Evolutionary conservation across 1,140 invertebrate species (phyloP).

Genomic region (Drosophila gunungcola): DNA sequence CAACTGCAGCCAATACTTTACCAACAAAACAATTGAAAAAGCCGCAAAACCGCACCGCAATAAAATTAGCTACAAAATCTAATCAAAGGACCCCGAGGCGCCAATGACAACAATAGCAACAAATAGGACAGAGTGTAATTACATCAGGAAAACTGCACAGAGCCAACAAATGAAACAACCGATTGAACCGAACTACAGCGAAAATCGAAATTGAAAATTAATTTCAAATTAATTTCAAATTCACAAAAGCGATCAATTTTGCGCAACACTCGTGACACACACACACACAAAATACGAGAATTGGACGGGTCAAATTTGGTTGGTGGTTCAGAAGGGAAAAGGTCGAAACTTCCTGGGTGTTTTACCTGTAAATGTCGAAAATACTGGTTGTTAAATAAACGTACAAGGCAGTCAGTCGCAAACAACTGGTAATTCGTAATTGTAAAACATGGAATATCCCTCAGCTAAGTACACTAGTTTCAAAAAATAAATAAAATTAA

Average conservation of each 20-base stretch:
- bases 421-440: background rate
- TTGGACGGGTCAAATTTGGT: constrained; percentile 5
- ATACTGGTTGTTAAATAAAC: constrained; percentile 60
- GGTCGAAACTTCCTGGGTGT: constrained; percentile 1
- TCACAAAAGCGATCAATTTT: constrained; percentile 74
- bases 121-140: constrained; percentile 62
- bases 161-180: constrained; percentile 29
- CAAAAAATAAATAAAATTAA: background rate
- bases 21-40: constrained; percentile 49
- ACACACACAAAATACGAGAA: constrained; percentile 5
- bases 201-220: constrained; percentile 79
- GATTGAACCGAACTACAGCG: constrained; percentile 28
- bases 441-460: background rate
- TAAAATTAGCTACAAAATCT: constrained; percentile 77
- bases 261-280: constrained; percentile 67
- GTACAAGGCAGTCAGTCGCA: constrained; percentile 32
- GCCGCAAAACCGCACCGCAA: constrained; percentile 54
- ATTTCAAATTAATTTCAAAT: constrained; percentile 80
- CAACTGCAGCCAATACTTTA: constrained; percentile 17
- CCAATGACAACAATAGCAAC: constrained; percentile 47
- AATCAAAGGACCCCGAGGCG: constrained; percentile 76
- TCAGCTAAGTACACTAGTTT: background rate
- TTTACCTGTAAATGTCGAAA: constrained; percentile 54
- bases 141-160: constrained; percentile 39
- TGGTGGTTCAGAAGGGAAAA: background rate